phyloP scores from a whole-genome alignment of 2,797 vertebrate genomes.

The Euphonia xanthogaster region DNA sequence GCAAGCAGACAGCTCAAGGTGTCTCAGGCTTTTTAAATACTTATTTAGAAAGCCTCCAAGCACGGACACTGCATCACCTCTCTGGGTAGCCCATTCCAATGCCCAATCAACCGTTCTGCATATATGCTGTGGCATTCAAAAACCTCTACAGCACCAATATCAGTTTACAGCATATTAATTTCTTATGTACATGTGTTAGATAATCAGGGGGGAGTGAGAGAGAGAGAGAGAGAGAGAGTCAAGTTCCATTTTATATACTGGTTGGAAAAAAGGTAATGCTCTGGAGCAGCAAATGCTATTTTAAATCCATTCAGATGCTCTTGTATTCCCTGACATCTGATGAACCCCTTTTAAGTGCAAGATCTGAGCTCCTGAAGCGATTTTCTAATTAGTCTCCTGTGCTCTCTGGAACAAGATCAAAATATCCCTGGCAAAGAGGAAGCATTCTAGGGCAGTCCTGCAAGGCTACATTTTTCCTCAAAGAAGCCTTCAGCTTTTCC shows the following conservation, averaged over 20 bases:
- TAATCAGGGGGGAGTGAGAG: not conserved
- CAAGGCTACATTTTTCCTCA: not conserved
- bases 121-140: not conserved
- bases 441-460: constrained; percentile 4
- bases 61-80: not conserved
- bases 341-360: constrained; percentile 3
- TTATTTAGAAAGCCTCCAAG: not conserved
- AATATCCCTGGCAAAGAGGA: constrained; percentile 14
- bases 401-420: constrained; percentile 44
- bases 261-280: not conserved
- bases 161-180: not conserved
- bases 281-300: not conserved
- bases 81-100: not conserved
- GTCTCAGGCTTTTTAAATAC: not conserved
- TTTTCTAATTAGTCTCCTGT: constrained; percentile 40
- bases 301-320: not conserved
- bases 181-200: not conserved
- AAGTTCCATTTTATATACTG: not conserved
- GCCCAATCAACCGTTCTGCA: not conserved
- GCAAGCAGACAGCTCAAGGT: not conserved
- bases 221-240: not conserved
- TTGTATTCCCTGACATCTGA: not conserved
- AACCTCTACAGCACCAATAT: not conserved
- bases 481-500: not conserved
- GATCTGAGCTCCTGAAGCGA: constrained; percentile 27